Percentiles rank a stretch among this genome's conserved stretches.
These are phyloP conservation scores for Triplophysa tibetana DNA, from an alignment of 2,113 vertebrate species.

Conservation along the genomic window DNA sequence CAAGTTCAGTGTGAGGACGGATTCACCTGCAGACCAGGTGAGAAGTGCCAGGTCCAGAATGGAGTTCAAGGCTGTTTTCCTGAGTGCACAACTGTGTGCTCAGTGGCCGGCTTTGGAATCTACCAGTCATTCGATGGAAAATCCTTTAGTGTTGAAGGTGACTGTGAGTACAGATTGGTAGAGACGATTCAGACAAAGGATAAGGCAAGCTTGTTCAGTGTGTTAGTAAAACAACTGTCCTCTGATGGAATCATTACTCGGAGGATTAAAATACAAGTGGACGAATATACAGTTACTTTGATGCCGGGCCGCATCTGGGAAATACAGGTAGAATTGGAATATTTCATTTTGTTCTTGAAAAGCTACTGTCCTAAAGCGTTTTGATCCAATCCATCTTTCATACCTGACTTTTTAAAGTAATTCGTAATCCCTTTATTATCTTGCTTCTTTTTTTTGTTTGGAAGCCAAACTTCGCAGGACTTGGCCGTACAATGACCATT, in stretches of 20 bases:
- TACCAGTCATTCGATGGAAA: conserved; percentile 59
- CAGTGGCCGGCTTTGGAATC: conserved; percentile 51
- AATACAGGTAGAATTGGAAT: conserved; percentile 46
- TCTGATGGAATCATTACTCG: conserved; percentile 34
- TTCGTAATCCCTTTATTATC: too few species aligned
- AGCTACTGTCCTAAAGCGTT: too few species aligned
- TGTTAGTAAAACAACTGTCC: conserved; percentile 46
- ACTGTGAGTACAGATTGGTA: conserved; percentile 59
- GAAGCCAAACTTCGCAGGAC: too few species aligned
- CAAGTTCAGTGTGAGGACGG: conserved; percentile 46
- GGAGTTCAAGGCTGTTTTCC: conserved; percentile 60
- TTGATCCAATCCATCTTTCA: too few species aligned
- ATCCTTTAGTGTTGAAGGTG: conserved; percentile 52
- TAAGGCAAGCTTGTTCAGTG: conserved; percentile 44
- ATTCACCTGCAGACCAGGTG: conserved; percentile 51
- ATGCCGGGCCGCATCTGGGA: conserved; percentile 47
- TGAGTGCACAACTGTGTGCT: conserved; percentile 47
- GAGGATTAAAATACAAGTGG: conserved; percentile 50
- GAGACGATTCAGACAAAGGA: neutral
- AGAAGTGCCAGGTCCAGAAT: conserved; percentile 55
- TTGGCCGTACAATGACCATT: neutral
- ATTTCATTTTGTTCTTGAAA: too few species aligned
- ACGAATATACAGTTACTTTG: conserved; percentile 46
- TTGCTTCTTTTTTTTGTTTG: too few species aligned
- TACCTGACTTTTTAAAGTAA: too few species aligned